Evolutionary conservation across 2,113 vertebrate species (phyloP).

Genomic region (Leucopternis melanops): DNA sequence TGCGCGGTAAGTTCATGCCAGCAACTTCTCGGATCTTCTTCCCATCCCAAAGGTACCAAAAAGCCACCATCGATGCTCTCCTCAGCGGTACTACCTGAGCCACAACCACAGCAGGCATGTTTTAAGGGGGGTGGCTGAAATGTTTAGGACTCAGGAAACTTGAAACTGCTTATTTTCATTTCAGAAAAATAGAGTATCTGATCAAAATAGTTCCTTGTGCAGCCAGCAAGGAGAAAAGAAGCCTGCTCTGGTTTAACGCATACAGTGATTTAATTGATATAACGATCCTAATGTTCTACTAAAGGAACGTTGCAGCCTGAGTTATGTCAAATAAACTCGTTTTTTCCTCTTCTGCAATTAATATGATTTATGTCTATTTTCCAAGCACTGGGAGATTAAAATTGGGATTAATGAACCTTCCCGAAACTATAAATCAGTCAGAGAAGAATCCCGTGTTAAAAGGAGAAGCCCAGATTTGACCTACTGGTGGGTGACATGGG

Average conservation of each 20-base stretch:
- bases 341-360: background rate
- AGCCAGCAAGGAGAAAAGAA: background rate
- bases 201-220: background rate
- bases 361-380: background rate
- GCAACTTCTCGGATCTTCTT: background rate
- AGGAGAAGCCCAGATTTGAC: background rate
- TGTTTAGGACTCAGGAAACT: background rate
- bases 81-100: background rate
- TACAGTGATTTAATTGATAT: background rate
- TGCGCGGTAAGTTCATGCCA: background rate
- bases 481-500: background rate
- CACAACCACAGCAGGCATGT: background rate
- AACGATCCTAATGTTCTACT: background rate
- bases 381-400: background rate
- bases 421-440: background rate
- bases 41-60: background rate
- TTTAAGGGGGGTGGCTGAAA: rapidly evolving
- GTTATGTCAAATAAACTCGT: background rate
- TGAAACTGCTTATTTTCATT: background rate
- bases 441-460: background rate
- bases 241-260: background rate
- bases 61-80: background rate
- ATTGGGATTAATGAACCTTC: background rate
- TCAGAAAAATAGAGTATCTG: background rate
- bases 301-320: background rate